Evolutionary conservation across 1,140 invertebrate genomes (phyloP).

Genomic region (Ericerus pela): DNA sequence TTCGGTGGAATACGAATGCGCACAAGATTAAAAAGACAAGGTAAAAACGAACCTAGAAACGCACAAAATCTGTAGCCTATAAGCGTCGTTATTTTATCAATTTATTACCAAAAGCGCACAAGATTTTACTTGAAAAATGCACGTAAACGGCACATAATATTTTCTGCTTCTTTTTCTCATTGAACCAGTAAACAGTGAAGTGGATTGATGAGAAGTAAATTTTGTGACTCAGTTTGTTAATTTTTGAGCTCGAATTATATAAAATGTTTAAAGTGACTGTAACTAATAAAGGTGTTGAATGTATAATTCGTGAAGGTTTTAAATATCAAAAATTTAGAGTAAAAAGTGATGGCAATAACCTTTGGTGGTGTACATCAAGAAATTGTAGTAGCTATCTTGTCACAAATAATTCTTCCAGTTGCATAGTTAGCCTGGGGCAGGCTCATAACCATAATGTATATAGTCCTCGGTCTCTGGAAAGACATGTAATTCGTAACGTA

Average conservation of each 20-base stretch:
- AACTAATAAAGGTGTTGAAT: background rate
- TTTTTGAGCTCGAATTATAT: background rate
- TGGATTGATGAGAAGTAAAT: background rate
- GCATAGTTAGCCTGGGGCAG: background rate
- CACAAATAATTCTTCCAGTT: background rate
- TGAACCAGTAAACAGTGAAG: background rate
- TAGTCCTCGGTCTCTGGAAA: background rate
- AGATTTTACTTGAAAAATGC: background rate
- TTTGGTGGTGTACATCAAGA: background rate
- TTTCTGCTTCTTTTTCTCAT: background rate
- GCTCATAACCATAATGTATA: background rate
- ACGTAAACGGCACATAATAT: background rate
- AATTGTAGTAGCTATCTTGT: background rate
- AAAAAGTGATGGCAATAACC: background rate
- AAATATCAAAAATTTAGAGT: background rate
- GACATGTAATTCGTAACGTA: background rate
- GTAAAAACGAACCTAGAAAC: background rate
- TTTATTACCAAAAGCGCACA: background rate
- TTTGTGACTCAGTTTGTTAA: background rate
- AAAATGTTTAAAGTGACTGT: background rate
- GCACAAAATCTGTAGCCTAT: no score
- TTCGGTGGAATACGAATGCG: background rate
- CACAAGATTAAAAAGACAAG: background rate
- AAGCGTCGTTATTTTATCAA: background rate
- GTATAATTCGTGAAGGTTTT: no score